Conservation (phyloP, 2,797 vertebrate species). For the Gymnocypris eckloni region DNA sequence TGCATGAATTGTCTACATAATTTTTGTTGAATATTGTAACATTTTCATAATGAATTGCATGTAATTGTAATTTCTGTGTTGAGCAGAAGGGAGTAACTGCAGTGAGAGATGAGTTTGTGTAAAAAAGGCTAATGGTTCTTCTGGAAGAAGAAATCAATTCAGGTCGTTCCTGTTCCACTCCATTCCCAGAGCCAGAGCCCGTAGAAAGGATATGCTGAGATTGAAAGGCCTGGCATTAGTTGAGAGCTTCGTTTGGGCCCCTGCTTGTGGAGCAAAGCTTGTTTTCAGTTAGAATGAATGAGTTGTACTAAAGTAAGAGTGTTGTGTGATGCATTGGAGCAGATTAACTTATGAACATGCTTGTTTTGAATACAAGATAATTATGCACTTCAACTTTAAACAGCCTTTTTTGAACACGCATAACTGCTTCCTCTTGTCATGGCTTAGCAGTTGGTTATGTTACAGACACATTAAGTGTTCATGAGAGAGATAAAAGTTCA, state of each 20-base stretch:
- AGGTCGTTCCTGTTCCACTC: neutral
- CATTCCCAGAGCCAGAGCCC: slow-evolving; percentile 2
- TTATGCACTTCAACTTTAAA: neutral
- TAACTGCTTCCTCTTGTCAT: neutral
- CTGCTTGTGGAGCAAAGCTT: slow-evolving; percentile 5
- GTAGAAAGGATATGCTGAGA: slow-evolving; percentile 29
- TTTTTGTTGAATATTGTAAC: neutral
- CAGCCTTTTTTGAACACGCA: neutral
- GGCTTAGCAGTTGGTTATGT: neutral
- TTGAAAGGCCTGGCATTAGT: slow-evolving; percentile 27
- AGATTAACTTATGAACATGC: neutral
- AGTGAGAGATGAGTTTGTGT: neutral
- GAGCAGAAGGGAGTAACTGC: neutral
- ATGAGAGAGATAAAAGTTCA: neutral
- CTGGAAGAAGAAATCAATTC: neutral
- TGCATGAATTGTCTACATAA: neutral
- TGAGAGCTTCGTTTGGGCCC: neutral
- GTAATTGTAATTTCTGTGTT: neutral
- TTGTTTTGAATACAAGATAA: neutral
- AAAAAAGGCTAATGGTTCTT: neutral
- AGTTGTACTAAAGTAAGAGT: neutral
- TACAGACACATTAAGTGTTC: neutral
- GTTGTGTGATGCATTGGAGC: slow-evolving; percentile 2
- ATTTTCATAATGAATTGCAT: neutral
- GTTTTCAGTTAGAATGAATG: slow-evolving; percentile 8